Evolutionary conservation across 2,888 invertebrate genomes (phyloP), one percentile per base, ranked within the genome.

Genomic region (Frankliniella fusca): DNA sequence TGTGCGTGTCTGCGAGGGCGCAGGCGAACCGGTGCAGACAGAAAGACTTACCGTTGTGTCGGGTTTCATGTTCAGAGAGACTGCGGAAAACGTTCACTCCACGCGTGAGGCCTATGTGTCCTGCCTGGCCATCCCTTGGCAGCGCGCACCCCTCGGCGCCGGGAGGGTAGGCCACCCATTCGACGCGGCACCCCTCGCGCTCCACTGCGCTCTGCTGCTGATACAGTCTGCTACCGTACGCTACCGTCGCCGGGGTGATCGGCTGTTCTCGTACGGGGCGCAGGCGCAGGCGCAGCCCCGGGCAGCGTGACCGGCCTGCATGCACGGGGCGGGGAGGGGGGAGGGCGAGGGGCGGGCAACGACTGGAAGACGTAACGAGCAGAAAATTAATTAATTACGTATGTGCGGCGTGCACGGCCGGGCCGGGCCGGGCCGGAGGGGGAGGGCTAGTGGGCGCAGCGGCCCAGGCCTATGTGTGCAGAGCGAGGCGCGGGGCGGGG

Each of bases 371-470:
- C 20, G 70, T 70, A 70, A 70, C 70, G 70, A 70, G 70, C 70
- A 70, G 70, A 70, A 70, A 70, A 70, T 70, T 70, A 70, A 70
- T 70, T 70, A 70, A 70, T 70, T 70, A 70, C 70, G 70, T 70
- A 70, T 70, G 70, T 70, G 70, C 70, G 23, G 23, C 70, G 70
- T 23, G 70, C 70, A 70, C n/a, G n/a, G n/a, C n/a, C n/a, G n/a
- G n/a, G n/a, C n/a, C n/a, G n/a, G n/a, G n/a, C n/a, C n/a, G n/a
- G n/a, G n/a, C n/a, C n/a, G n/a, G n/a, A n/a, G n/a, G n/a, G n/a
- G n/a, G n/a, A n/a, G n/a, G n/a, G n/a, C n/a, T n/a, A n/a, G 70
- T 23, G 70, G 70, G 23, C 23, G 20, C n/a, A 7, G 70, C 7
- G 70, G n/a, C 70, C 54, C 54, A 18, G 15, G 18, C 54, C 70